Base-by-base conservation (phyloP, 2,888 invertebrate genomes). In the Dromius quadrimaculatus region DNA sequence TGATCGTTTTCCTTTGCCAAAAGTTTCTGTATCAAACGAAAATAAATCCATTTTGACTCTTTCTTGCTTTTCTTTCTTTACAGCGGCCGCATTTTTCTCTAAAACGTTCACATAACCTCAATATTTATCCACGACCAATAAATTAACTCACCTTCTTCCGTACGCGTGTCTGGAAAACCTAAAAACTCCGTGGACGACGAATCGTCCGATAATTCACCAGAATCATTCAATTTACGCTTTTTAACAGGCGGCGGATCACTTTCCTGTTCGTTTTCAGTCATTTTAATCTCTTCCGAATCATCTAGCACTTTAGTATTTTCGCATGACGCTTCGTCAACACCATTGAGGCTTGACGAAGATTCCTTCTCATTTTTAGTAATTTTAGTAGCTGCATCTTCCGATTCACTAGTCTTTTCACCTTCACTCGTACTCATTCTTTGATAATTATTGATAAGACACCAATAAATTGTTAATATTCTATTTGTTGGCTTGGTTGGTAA, bases 1-100 rank as follows among this genome's bases (percentile, higher is more conserved):
- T 5, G 83, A 83, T 23, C 83, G 75, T 76, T 82, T 83, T 3
- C 83, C 83, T 76, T 83, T 83, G 1, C 83, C 81, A 65, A 81
- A 62, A 2, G 71, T 36, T 15, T 23, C 50, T 45, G 59, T 17
- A 61, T 71, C 54, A 36, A 65, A 63, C 11, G 47, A 9, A 41
- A 66, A 15, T 22, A 45, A 23, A 62, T 62, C 61, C 22, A 15
- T 13, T 23, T 47, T 47, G 9, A 36, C 47, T 36, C 23, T 45
- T 13, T 61, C 62, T 36, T 47, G 36, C 36, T 62, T 70, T 47
- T 70, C 50, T 36, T 70, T 68, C 41, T 57, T 57, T 13, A 36
- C 59, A 62, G 38, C 41, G 13, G 62, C 62, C 8, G 38, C 41
- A 41, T 41, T 38, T 13, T 62, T 62, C 11, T 62, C 62, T 62